Evolutionary conservation across 2,888 invertebrate species (phyloP), one percentile per base, ranked within the genome.

Genomic region (Microdon myrmicae): DNA sequence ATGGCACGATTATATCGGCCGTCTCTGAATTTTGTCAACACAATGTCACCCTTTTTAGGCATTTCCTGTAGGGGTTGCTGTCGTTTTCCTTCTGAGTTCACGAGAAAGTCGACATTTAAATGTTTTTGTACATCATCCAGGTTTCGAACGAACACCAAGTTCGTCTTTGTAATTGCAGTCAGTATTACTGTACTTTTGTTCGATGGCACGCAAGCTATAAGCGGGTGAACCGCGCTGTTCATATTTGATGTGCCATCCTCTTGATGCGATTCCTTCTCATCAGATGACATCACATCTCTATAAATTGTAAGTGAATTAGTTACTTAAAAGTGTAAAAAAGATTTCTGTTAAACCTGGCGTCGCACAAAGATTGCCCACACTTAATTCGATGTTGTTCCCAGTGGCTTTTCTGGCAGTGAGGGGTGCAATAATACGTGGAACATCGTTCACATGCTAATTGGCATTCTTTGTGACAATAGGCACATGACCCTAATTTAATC

Each of bases 161-260:
- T 77, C 2, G 73, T 70, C 48, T 75, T 77, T 5, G 70, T 69
- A n/a, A 78, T 73, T 0, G 76, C 68, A 0, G 77, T 76, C 5
- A 78, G 70, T 5, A 69, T 67, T 0, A 78, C 75, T 9, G 25
- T 56, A n/a, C 59, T 53, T 1, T 75, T 74, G 0, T 69, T 68
- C 0, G 54, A 48, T 1, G 75, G 77, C n/a, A n/a, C n/a, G n/a
- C n/a, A n/a, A n/a, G n/a, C n/a, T n/a, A n/a, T n/a, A n/a, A n/a
- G n/a, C n/a, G n/a, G n/a, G n/a, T n/a, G n/a, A n/a, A n/a, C n/a
- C n/a, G n/a, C n/a, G n/a, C n/a, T n/a, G n/a, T n/a, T n/a, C n/a
- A n/a, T n/a, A n/a, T n/a, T n/a, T n/a, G n/a, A n/a, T n/a, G n/a
- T n/a, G n/a, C n/a, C n/a, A n/a, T n/a, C n/a, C n/a, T n/a, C n/a